Percentiles rank a stretch among this genome's conserved stretches.
These are phyloP conservation scores for Cinara cedri DNA, from an alignment of 2,888 invertebrate genomes.

Conservation along the genomic window DNA sequence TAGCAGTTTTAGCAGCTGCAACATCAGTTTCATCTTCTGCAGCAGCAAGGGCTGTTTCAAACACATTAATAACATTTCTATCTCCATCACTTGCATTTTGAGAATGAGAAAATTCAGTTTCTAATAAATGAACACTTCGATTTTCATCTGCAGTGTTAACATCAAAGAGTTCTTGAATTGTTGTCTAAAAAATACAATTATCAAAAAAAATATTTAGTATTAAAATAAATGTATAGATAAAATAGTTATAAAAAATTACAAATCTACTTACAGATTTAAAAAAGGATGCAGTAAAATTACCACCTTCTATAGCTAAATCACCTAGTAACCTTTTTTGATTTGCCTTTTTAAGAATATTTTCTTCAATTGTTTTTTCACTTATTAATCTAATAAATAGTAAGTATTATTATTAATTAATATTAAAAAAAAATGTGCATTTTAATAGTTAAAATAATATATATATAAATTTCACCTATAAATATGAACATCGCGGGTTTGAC, in stretches of 20 bases:
- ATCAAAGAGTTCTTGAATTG: conserved; percentile 90
- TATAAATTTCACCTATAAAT: conserved; percentile 60
- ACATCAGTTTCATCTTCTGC: conserved; percentile 96
- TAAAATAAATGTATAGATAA: not conserved
- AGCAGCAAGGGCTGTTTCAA: conserved; percentile 84
- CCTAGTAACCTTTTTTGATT: conserved; percentile 95
- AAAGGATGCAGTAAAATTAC: conserved; percentile 96
- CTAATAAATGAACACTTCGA: conserved; percentile 34
- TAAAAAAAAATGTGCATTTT: not conserved
- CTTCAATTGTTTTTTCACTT: conserved; percentile 96
- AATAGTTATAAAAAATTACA: not conserved
- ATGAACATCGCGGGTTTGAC: conserved; percentile 96
- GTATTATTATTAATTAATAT: not conserved
- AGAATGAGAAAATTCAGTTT: conserved; percentile 42
- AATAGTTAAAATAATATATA: not conserved
- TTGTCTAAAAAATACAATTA: conserved; percentile 68
- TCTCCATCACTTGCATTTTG: conserved; percentile 40
- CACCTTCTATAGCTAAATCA: conserved; percentile 97
- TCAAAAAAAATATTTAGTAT: not conserved
- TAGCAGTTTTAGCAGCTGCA: conserved; percentile 84
- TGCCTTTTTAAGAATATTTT: conserved; percentile 98
- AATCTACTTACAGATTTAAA: conserved; percentile 77
- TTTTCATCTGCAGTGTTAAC: conserved; percentile 67
- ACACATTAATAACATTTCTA: conserved; percentile 62
- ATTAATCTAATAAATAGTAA: conserved; percentile 73